A percentile compares a stretch with the other conserved stretches of the same genome.
Evolutionary conservation across 2,888 invertebrate genomes (phyloP).

Genomic region (Sthenelais limicola): DNA sequence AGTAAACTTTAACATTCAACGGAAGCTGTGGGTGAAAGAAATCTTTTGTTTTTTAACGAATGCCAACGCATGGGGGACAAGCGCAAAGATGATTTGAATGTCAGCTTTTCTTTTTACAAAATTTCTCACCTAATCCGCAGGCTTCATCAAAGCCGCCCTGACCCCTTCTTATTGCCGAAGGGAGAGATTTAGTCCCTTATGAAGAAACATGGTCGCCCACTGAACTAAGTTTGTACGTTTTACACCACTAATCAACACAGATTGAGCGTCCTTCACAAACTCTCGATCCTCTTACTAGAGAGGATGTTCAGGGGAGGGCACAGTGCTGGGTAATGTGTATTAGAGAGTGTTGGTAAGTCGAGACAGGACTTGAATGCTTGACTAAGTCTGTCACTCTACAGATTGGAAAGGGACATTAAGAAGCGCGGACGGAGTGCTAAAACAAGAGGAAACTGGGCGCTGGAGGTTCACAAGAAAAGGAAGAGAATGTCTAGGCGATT

Average conservation of each 20-base stretch:
- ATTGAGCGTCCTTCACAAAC: constrained; percentile 1
- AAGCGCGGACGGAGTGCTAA: constrained; percentile 24
- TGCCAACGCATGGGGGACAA: too few relatives aligned
- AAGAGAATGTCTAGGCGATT: not conserved
- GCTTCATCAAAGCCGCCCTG: too few relatives aligned
- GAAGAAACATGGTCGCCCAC: too few relatives aligned
- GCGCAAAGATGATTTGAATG: too few relatives aligned
- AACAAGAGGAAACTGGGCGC: constrained; percentile 8
- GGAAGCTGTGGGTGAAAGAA: too few relatives aligned
- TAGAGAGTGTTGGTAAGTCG: not conserved
- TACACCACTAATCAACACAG: constrained; percentile 30
- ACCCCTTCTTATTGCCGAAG: too few relatives aligned
- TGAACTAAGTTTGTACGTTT: constrained; percentile 7
- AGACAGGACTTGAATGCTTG: constrained; percentile 2
- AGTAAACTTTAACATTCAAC: too few relatives aligned
- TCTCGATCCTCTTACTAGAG: constrained; percentile 8
- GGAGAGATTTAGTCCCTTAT: too few relatives aligned
- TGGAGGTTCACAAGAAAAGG: not conserved
- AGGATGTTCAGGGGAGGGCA: not conserved
- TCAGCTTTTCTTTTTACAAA: too few relatives aligned
- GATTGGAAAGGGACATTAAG: constrained; percentile 39
- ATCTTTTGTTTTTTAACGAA: too few relatives aligned
- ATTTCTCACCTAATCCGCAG: too few relatives aligned
- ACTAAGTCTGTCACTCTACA: constrained; percentile 21
- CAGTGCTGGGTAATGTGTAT: constrained; percentile 25